Evolutionary conservation across 2,888 invertebrate species (phyloP), one percentile per base, ranked within the genome.

Genomic region (Ceriagrion tenellum): DNA sequence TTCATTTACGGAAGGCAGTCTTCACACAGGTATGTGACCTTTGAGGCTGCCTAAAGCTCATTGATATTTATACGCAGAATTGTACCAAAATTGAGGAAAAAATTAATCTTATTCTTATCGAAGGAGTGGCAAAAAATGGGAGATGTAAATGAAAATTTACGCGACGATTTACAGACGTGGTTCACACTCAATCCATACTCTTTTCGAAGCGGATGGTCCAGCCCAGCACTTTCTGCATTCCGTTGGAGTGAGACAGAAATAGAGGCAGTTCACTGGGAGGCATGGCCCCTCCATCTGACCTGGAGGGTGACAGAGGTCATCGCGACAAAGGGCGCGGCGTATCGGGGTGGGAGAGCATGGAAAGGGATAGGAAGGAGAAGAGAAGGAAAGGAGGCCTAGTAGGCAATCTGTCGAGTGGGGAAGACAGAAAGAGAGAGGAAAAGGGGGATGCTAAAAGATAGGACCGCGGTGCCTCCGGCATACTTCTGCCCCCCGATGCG

Each of bases 221-320:
- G 6, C 35, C 13, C 81, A 35, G 30, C 35, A 35, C 35, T 35
- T 81, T 35, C 30, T 81, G 81, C 12, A 13, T 26, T 81, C 13
- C 12, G 26, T 16, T 20, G 20, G 59, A 12, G 47, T 47, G 59
- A 59, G 59, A 20, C 10, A 1, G 59, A 20, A 16, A 12, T 12
- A 59, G 59, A 20, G 56, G 56, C 4, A 63, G 26, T 26, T 69
- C 26, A 59, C 59, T 59, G 8, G 69, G 26, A 26, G 8, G 30
- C 81, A 81, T 16, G 4, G 30, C 13, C 35, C 16, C 81, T 81
- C 35, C 81, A 35, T 81, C 35, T 35, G 30, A 13, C 35, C 16
- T 35, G 18, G 81, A 81, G 81, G 81, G 81, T 35, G 81, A 35
- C 81, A 81, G 81, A 81, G 81, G 81, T 81, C 81, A 81, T 81